Evolutionary conservation across 1,140 invertebrate species (phyloP).

Genomic region (Ceratina calcarata): DNA sequence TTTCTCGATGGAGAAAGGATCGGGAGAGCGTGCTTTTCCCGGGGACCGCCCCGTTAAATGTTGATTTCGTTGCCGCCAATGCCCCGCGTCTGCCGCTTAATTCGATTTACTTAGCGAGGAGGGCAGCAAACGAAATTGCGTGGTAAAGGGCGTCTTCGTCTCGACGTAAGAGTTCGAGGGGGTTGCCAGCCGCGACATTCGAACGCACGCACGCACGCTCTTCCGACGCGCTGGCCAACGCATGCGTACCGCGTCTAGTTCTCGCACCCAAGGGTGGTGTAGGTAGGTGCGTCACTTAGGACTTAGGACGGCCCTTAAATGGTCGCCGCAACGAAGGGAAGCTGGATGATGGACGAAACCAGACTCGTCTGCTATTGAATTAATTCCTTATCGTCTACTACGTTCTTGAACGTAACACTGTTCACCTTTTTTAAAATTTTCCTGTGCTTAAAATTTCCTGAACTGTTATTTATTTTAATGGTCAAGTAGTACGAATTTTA

Average conservation of each 20-base stretch:
- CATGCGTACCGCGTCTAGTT: conserved; percentile 1
- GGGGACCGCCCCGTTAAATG: conserved; percentile 30
- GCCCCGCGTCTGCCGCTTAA: conserved; percentile 48
- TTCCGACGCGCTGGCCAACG: background rate
- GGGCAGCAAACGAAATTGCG: conserved; percentile 50
- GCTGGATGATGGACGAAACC: conserved; percentile 10
- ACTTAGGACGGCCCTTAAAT: conserved; percentile 45
- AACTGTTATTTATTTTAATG: too few relatives aligned
- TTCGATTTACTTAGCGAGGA: conserved; percentile 54
- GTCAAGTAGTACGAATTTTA: too few relatives aligned
- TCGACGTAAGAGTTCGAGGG: conserved; percentile 52
- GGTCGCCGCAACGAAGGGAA: conserved; percentile 21
- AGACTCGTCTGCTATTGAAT: conserved; percentile 16
- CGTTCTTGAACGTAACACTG: too few relatives aligned
- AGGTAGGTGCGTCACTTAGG: conserved; percentile 34
- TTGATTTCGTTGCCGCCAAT: conserved; percentile 51
- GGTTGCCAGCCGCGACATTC: conserved; percentile 49
- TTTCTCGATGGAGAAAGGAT: background rate
- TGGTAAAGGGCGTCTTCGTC: conserved; percentile 32
- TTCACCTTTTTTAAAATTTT: too few relatives aligned
- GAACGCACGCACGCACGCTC: conserved; percentile 17
- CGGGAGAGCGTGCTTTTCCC: background rate
- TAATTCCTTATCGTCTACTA: conserved; percentile 32
- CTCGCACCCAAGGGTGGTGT: background rate
- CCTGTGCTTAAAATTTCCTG: too few relatives aligned